A percentile compares a stretch with the other conserved stretches of the same genome.
Conservation (phyloP, 2,888 invertebrate genomes). For the Megaustenia siamemsis region DNA sequence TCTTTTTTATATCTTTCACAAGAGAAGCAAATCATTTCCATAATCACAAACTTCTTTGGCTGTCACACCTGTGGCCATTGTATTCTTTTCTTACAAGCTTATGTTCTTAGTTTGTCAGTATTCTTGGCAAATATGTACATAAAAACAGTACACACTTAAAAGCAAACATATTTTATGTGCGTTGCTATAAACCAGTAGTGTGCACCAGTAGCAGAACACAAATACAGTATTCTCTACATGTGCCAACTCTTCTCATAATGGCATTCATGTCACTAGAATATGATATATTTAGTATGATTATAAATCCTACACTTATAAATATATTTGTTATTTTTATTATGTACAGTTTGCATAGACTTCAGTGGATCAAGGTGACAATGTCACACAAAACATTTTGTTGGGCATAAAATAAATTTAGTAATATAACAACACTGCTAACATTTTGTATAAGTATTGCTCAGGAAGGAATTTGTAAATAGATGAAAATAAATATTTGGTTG, state of each 20-base stretch:
- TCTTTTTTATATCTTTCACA: no score
- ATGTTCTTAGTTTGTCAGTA: no score
- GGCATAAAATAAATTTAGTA: not conserved
- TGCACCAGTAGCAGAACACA: not conserved
- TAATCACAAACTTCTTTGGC: no score
- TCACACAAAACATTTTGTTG: not conserved
- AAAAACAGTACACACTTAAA: not conserved
- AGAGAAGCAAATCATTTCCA: no score
- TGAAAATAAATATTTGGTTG: no score
- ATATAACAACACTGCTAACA: no score
- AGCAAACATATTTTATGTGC: not conserved
- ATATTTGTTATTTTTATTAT: not conserved
- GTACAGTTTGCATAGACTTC: conserved; percentile 40
- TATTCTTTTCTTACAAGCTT: no score
- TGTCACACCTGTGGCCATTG: no score
- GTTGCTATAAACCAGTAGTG: not conserved
- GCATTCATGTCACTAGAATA: not conserved
- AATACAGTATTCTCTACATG: not conserved
- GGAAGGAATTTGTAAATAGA: no score
- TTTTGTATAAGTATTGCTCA: no score
- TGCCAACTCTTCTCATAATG: not conserved
- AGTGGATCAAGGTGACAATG: conserved; percentile 26
- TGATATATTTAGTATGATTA: not conserved
- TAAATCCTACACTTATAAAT: not conserved
- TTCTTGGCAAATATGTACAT: no score